These are phyloP conservation scores for Volucella zonaria DNA, from an alignment of 2,888 invertebrate species.

Conservation along the genomic window DNA sequence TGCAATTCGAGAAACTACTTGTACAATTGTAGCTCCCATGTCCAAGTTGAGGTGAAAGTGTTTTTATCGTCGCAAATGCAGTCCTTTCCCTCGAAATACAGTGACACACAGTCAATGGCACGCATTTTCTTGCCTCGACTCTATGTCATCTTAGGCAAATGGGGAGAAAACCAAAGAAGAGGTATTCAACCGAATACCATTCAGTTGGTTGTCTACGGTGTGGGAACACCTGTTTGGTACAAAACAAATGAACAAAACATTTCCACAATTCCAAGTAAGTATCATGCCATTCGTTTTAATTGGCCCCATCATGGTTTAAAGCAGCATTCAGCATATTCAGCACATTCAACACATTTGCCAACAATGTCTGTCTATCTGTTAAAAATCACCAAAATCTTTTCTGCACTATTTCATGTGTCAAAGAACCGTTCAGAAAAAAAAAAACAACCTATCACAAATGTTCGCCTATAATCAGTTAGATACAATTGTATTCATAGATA, in stretches of 20 bases:
- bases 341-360: too few relatives aligned
- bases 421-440: not conserved
- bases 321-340: too few relatives aligned
- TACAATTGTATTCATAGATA: not conserved
- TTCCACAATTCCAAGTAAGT: not conserved
- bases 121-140: too few relatives aligned
- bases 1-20: not conserved
- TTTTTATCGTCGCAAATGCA: not conserved
- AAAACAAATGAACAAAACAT: not conserved
- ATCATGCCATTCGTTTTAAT: slow-evolving; percentile 9
- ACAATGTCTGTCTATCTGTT: not conserved
- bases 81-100: not conserved
- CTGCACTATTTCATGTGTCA: slow-evolving; percentile 1
- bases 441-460: not conserved
- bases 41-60: slow-evolving; percentile 25
- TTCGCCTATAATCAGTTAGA: slow-evolving; percentile 17
- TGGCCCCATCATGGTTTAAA: slow-evolving; percentile 3
- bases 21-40: not conserved
- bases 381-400: not conserved
- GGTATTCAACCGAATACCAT: too few relatives aligned
- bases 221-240: slow-evolving; percentile 14
- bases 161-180: too few relatives aligned
- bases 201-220: slow-evolving; percentile 10
- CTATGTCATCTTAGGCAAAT: too few relatives aligned
- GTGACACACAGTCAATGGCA: not conserved